These are phyloP conservation scores for Ryuthela nishihirai DNA, from an alignment of 2,888 invertebrate species.

Conservation along the genomic window DNA sequence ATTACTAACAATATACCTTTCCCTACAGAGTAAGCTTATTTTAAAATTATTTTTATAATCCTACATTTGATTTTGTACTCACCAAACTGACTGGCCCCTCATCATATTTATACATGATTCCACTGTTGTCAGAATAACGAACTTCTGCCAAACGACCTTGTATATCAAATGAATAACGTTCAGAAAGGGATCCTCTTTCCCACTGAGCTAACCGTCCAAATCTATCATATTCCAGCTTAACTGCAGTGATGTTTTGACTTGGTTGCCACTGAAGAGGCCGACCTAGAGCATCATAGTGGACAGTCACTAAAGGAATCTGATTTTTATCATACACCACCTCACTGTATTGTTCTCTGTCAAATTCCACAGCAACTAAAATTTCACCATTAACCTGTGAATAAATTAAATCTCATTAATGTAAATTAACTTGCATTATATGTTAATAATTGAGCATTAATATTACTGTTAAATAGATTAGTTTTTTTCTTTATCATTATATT, in stretches of 20 bases:
- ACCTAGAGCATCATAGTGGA: conserved; percentile 84
- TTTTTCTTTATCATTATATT: too few relatives aligned
- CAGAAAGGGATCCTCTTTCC: conserved; percentile 71
- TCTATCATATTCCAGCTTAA: conserved; percentile 83
- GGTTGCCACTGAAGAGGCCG: conserved; percentile 72
- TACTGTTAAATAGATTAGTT: too few relatives aligned
- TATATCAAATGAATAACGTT: conserved; percentile 75
- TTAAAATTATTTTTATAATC: not conserved
- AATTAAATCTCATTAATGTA: too few relatives aligned
- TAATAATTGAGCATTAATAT: too few relatives aligned
- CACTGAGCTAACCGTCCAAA: conserved; percentile 76
- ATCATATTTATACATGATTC: conserved; percentile 72
- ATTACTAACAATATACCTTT: too few relatives aligned
- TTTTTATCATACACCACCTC: conserved; percentile 87
- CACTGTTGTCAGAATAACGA: conserved; percentile 83
- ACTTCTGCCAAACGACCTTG: conserved; percentile 84
- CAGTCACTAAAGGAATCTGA: conserved; percentile 73
- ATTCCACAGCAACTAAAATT: conserved; percentile 83
- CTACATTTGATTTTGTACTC: conserved; percentile 5
- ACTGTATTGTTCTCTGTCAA: conserved; percentile 82
- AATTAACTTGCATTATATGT: too few relatives aligned
- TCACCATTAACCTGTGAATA: conserved; percentile 76
- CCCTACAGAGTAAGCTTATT: too few relatives aligned
- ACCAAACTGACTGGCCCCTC: conserved; percentile 63
- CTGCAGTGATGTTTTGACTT: conserved; percentile 66